Conservation (phyloP, 2,888 invertebrate species). For the Lapara coniferarum region DNA sequence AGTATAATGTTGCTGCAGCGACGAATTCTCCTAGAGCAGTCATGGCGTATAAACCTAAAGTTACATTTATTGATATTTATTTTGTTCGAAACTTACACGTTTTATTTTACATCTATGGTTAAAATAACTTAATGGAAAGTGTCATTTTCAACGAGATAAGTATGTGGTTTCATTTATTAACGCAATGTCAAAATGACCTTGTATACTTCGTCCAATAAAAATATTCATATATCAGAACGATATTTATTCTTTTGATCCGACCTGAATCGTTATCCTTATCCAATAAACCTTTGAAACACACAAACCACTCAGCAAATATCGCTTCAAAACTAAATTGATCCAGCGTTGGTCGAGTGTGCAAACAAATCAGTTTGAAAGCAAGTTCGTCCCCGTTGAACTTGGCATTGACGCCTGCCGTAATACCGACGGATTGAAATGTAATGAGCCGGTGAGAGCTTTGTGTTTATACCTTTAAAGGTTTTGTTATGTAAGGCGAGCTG, state of each 20-base stretch:
- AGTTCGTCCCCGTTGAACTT: constrained; percentile 58
- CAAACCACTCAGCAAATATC: not conserved
- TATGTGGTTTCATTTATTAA: too few species aligned
- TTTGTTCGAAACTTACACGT: too few species aligned
- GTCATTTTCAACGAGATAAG: too few species aligned
- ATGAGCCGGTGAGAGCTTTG: constrained; percentile 48
- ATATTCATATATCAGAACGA: too few species aligned
- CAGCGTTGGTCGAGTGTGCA: constrained; percentile 59
- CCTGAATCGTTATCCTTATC: not conserved
- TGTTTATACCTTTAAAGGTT: constrained; percentile 41
- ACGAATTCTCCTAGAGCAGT: too few species aligned
- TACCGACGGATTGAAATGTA: constrained; percentile 69
- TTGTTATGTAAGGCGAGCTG: not conserved
- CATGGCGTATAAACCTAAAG: too few species aligned
- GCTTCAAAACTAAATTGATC: constrained; percentile 11
- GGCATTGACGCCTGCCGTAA: constrained; percentile 62
- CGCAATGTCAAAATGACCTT: too few species aligned
- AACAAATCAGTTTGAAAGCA: constrained; percentile 71
- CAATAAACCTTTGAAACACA: constrained; percentile 2
- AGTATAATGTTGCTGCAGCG: too few species aligned
- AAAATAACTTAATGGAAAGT: too few species aligned
- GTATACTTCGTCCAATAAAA: too few species aligned
- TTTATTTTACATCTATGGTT: not conserved
- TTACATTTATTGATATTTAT: too few species aligned
- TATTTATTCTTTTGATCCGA: not conserved